Conservation (phyloP, 2,797 vertebrate genomes). For the Gallinago solitaria region DNA sequence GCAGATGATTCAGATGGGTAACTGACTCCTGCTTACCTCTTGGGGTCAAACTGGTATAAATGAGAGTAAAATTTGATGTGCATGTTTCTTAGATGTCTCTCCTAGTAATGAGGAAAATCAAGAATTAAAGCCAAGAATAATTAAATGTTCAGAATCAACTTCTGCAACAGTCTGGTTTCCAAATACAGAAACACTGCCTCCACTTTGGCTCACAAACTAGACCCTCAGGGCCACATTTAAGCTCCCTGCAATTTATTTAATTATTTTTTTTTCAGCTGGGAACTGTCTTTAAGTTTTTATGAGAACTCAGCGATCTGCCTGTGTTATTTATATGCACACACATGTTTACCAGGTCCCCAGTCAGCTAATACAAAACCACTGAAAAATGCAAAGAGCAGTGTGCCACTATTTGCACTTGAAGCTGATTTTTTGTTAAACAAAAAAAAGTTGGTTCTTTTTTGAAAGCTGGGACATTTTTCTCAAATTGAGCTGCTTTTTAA, state of each 20-base stretch:
- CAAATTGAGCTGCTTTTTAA: background rate
- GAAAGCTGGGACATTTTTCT: background rate
- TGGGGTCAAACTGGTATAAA: background rate
- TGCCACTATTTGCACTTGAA: background rate
- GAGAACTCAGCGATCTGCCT: background rate
- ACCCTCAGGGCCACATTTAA: background rate
- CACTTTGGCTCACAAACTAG: background rate
- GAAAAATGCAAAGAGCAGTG: background rate
- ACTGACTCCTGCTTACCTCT: background rate
- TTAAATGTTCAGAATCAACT: background rate
- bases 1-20: background rate
- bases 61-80: background rate
- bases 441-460: background rate
- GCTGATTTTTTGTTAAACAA: background rate
- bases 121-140: background rate
- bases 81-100: background rate
- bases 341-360: background rate
- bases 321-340: background rate
- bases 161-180: background rate
- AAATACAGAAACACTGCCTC: background rate
- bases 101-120: background rate
- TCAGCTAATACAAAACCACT: background rate
- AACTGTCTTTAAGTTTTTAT: background rate
- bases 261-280: background rate
- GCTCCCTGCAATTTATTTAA: background rate